These are phyloP conservation scores for Holacanthus passer DNA, from an alignment of 2,113 vertebrate species.

Conservation along the genomic window DNA sequence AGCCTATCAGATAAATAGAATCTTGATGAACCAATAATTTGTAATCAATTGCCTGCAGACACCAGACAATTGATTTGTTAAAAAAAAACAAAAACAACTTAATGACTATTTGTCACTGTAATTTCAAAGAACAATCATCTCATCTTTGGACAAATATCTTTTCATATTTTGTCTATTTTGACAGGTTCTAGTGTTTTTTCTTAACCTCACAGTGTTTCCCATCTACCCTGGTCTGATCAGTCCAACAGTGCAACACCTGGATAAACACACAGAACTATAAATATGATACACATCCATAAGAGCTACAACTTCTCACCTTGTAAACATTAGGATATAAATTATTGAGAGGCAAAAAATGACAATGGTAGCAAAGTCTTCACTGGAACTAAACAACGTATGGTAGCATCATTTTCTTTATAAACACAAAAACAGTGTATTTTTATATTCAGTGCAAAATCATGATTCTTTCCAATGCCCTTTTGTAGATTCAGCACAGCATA, in stretches of 20 bases:
- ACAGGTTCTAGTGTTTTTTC: background rate
- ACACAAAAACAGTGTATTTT: constrained; percentile 34
- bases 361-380: constrained; percentile 43
- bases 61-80: no score
- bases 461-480: constrained; percentile 21
- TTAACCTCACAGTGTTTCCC: constrained; percentile 21
- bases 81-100: background rate
- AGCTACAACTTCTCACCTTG: constrained; percentile 32
- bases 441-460: constrained; percentile 59
- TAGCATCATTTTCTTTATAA: constrained; percentile 36
- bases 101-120: background rate
- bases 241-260: constrained; percentile 39
- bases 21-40: background rate
- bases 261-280: constrained; percentile 46
- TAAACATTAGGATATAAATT: constrained; percentile 55
- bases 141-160: background rate
- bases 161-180: background rate
- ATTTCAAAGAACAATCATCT: background rate
- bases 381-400: constrained; percentile 35
- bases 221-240: constrained; percentile 39
- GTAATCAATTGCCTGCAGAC: background rate
- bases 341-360: constrained; percentile 50
- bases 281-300: constrained; percentile 47
- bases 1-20: background rate
- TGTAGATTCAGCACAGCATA: constrained; percentile 13